These are phyloP conservation scores for Pterostichus madidus DNA, from an alignment of 2,888 invertebrate species.

Conservation along the genomic window DNA sequence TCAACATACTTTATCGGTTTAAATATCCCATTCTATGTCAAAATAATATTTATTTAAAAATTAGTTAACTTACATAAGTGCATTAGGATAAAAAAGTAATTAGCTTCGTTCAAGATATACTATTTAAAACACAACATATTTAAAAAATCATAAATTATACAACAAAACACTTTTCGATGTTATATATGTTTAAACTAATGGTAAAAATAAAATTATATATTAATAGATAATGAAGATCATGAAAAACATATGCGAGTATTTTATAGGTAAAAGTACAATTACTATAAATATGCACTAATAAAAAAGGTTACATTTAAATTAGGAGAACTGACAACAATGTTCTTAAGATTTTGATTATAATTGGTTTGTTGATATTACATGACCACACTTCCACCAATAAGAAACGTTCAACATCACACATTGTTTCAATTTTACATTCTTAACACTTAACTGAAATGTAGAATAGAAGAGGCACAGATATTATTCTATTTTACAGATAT, in stretches of 20 bases:
- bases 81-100: conserved; percentile 64
- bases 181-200: conserved; percentile 44
- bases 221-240: conserved; percentile 57
- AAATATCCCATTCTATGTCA: conserved; percentile 63
- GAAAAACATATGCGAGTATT: conserved; percentile 62
- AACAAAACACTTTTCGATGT: conserved; percentile 64
- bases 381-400: conserved; percentile 24
- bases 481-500: conserved; percentile 51
- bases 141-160: conserved; percentile 62
- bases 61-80: conserved; percentile 64
- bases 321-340: conserved; percentile 64
- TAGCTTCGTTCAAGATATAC: conserved; percentile 60
- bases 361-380: conserved; percentile 38
- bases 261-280: conserved; percentile 64
- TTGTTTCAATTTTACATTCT: conserved; percentile 63
- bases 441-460: conserved; percentile 62
- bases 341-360: conserved; percentile 32
- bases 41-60: conserved; percentile 63
- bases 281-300: conserved; percentile 43
- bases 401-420: conserved; percentile 54
- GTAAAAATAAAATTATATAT: conserved; percentile 56
- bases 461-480: conserved; percentile 64
- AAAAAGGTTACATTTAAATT: conserved; percentile 53
- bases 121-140: conserved; percentile 65
- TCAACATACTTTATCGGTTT: conserved; percentile 62